Conservation (phyloP, 2,888 invertebrate genomes). For the Byasa hedistus region DNA sequence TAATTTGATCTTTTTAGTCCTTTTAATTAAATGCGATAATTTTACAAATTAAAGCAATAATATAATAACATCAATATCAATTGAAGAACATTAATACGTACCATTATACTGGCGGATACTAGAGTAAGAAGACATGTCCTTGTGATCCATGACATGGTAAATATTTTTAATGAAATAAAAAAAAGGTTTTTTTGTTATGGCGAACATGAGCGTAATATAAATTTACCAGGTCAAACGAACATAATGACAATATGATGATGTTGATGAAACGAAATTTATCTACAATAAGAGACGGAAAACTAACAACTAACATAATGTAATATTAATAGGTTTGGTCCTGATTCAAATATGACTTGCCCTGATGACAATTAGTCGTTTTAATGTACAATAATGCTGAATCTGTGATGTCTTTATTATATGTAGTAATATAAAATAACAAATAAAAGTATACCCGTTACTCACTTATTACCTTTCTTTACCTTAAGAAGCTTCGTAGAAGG, state of each 20-base stretch:
- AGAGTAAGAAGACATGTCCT: slow-evolving; percentile 16
- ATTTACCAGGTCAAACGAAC: background rate
- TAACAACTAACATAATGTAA: slow-evolving; percentile 2
- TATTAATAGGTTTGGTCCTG: slow-evolving; percentile 4
- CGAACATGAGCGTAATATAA: background rate
- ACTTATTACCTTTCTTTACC: too few relatives aligned
- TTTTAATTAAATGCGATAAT: too few relatives aligned
- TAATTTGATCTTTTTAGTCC: too few relatives aligned
- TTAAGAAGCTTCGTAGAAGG: too few relatives aligned
- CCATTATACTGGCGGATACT: slow-evolving; percentile 2
- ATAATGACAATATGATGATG: background rate
- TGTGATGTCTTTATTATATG: too few relatives aligned
- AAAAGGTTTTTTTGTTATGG: too few relatives aligned
- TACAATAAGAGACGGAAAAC: slow-evolving; percentile 4
- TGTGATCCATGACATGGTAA: slow-evolving; percentile 24
- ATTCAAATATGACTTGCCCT: background rate
- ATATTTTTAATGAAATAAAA: background rate
- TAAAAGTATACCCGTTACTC: too few relatives aligned
- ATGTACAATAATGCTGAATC: too few relatives aligned
- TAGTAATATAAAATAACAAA: too few relatives aligned
- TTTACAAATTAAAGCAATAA: too few relatives aligned
- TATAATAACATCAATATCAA: too few relatives aligned
- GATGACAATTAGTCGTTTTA: too few relatives aligned
- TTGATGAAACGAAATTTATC: background rate
- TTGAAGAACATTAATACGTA: slow-evolving; percentile 6